Base-by-base conservation (phyloP, 2,113 vertebrate species). In the Perca fluviatilis region DNA sequence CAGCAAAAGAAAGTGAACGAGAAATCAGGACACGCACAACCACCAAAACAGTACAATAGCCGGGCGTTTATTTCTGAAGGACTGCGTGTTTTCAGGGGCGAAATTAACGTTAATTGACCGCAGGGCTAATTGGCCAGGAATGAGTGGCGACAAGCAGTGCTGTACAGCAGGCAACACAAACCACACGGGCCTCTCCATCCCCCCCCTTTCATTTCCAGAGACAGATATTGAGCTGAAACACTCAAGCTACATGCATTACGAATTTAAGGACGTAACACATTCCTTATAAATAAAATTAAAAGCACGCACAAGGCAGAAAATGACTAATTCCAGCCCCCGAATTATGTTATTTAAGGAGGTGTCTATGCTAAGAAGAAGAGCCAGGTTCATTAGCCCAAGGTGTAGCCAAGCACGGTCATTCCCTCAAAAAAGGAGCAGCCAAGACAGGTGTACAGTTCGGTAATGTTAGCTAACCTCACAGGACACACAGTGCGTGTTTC, bases 371-470 rank as follows among this genome's bases (percentile, higher is more conserved):
- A 4, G 8, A 36, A 33, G 36, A 25, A 47, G 14, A 11, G 56
- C 40, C 36, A 30, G 71, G 36, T 6, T 36, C 61, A 46, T 1
- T 18, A 54, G 81, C 81, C n/a, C 50, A 71, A 77, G 85, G 80
- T 73, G 53, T 21, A 74, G 77, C 58, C 33, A 1, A 56, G 58
- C 72, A 36, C 56, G 86, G 81, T 15, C 63, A 43, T 70, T 77
- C 66, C 83, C 64, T 74, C 70, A 82, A 27, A 2, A 2, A 2
- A 79, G 79, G 83, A 69, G 77, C 77, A 80, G 83, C 67, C 46
- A 15, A 56, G 81, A 86, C 92, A 92, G 91, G 91, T 93, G 88
- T 64, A 71, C 50, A 51, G 50, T 18, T 51, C 50, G 50, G 18
- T 6, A 51, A 51, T 21, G 50, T 51, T 51, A 51, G 50, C 50